phyloP scores from a whole-genome alignment of 1,140 invertebrate genomes.

The Orchesella cincta region DNA sequence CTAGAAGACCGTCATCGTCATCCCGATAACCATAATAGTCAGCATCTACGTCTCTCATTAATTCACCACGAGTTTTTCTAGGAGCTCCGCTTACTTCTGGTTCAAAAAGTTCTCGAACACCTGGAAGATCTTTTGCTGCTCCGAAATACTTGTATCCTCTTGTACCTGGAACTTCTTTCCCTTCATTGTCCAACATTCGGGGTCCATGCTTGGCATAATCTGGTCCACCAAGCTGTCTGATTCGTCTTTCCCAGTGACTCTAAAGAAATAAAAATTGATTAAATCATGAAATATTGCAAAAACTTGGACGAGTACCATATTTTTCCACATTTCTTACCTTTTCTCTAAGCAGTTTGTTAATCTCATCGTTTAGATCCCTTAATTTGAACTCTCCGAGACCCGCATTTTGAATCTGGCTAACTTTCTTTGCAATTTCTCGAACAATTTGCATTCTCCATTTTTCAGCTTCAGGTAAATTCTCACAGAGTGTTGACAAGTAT shows the following conservation, averaged over 20 bases:
- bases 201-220: slow-evolving; percentile 91
- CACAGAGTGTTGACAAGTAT: slow-evolving; percentile 90
- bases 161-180: slow-evolving; percentile 95
- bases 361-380: slow-evolving; percentile 98
- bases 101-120: slow-evolving; percentile 96
- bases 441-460: slow-evolving; percentile 96
- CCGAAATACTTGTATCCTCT: slow-evolving; percentile 99
- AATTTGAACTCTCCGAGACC: slow-evolving; percentile 97
- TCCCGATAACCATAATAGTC: slow-evolving; percentile 99
- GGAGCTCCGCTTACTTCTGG: slow-evolving; percentile 66
- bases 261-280: neutral
- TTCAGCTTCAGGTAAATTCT: slow-evolving; percentile 83
- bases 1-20: slow-evolving; percentile 93
- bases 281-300: neutral
- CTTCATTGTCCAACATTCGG: slow-evolving; percentile 92
- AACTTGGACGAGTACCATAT: neutral
- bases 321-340: slow-evolving; percentile 62
- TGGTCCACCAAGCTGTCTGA: slow-evolving; percentile 90
- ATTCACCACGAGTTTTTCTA: slow-evolving; percentile 87
- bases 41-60: slow-evolving; percentile 97
- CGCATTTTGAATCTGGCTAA: slow-evolving; percentile 99
- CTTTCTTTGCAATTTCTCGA: slow-evolving; percentile 95
- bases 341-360: slow-evolving; percentile 94
- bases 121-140: slow-evolving; percentile 96
- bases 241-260: slow-evolving; percentile 96